Evolutionary conservation across 2,113 vertebrate genomes (phyloP), one percentile per base, ranked within the genome.

Genomic region (Steatornis caripensis): DNA sequence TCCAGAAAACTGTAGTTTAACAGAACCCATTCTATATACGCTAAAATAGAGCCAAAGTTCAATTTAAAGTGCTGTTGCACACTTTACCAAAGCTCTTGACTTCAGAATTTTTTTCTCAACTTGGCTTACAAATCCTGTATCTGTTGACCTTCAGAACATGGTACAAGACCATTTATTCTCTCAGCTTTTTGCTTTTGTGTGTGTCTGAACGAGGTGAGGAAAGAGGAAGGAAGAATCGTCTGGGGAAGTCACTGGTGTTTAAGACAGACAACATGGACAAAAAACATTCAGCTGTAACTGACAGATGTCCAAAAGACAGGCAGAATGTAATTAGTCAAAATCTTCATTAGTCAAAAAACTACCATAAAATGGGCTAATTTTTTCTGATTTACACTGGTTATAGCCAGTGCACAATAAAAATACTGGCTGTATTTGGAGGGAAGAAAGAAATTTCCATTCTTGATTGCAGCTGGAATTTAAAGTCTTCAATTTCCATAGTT

Each of bases 11-110:
- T 61, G 80, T 95, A 77, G 80, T 94, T 96, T 96, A 95, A 87
- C 68, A 83, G 81, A 93, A 96, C 43, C 83, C 48, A 92, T 94
- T 95, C 89, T 94, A 51, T 92, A 76, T 88, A 83, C 27, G 5
- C 85, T 95, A 96, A 95, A 93, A 94, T 89, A 96, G 93, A 93
- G 97, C 90, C 96, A 97, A 95, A 90, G 94, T 92, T 96, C 93
- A 97, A 84, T 79, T 94, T 97, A 96, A 97, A 97, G 94, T 95
- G 93, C 91, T 95, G 87, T 74, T 95, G 94, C 89, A 93, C 95
- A 95, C 65, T 97, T 97, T 95, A 96, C 83, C 88, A 93, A 91
- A 94, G 94, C 93, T 91, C 95, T 96, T 96, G 93, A 96, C 93
- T 96, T 95, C 64, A 65, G 76, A 91, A 66, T 89, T 91, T 97